Conservation (phyloP, 2,113 vertebrate species). For the Apus apus region DNA sequence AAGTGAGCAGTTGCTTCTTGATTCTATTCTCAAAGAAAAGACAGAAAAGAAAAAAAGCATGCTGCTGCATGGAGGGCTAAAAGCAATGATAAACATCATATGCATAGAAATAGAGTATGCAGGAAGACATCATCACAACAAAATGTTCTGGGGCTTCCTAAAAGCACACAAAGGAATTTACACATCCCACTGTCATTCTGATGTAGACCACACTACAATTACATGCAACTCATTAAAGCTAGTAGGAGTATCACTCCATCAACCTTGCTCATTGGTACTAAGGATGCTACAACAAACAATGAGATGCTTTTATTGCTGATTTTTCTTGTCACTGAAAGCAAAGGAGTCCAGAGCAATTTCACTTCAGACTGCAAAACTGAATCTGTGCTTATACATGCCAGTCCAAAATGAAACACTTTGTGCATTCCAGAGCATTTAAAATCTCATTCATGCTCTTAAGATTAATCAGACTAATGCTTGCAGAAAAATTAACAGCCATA, state of each 20-base stretch:
- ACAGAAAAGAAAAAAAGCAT: neutral
- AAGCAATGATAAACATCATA: neutral
- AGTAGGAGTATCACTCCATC: neutral
- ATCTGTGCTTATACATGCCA: neutral
- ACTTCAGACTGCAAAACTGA: neutral
- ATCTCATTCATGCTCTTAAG: neutral
- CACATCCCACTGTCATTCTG: neutral
- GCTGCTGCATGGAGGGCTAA: neutral
- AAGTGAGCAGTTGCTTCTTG: neutral
- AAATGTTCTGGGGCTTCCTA: neutral
- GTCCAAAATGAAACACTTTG: neutral
- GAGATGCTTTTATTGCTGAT: neutral
- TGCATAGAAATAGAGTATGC: neutral
- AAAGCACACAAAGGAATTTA: neutral
- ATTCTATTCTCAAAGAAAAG: neutral
- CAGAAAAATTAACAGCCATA: neutral
- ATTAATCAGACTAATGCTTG: neutral
- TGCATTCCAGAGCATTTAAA: neutral
- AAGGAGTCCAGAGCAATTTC: neutral
- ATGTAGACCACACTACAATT: fast-evolving
- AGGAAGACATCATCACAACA: neutral
- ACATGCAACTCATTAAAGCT: neutral
- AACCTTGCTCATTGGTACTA: neutral
- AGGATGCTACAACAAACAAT: neutral
- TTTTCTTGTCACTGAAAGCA: neutral